Conservation (phyloP, 2,888 invertebrate species). For the Mycalesis mineus region DNA sequence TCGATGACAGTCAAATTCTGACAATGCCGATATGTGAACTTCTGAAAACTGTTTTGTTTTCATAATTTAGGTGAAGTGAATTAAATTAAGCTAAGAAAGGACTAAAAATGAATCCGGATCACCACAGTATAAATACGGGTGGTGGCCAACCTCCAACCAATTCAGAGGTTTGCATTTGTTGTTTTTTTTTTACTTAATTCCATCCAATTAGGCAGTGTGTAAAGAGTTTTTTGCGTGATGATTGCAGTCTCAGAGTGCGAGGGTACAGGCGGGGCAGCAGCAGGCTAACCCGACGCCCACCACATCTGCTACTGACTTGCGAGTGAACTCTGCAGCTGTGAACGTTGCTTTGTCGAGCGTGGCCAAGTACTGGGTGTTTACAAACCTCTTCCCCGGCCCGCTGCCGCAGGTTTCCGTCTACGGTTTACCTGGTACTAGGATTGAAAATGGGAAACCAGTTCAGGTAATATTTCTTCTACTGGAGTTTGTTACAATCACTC, state of each 20-base stretch:
- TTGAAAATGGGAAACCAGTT: conserved; percentile 80
- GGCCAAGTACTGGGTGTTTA: conserved; percentile 90
- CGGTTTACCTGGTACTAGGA: conserved; percentile 79
- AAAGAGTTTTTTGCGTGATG: conserved; percentile 36
- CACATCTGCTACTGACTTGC: conserved; percentile 79
- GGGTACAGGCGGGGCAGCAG: conserved; percentile 56
- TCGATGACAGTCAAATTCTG: conserved; percentile 81
- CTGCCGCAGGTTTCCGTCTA: conserved; percentile 87
- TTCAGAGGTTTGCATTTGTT: conserved; percentile 70
- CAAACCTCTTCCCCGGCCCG: conserved; percentile 87
- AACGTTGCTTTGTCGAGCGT: conserved; percentile 86
- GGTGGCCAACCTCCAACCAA: conserved; percentile 77
- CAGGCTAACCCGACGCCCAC: conserved; percentile 67
- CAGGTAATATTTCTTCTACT: conserved; percentile 61
- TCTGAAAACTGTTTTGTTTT: conserved; percentile 66
- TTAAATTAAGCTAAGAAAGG: conserved; percentile 40
- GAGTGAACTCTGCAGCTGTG: conserved; percentile 81
- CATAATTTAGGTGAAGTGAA: conserved; percentile 53
- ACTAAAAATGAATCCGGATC: conserved; percentile 73
- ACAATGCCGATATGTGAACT: conserved; percentile 71
- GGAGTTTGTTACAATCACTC: not conserved
- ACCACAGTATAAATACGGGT: conserved; percentile 78
- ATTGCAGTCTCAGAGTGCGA: conserved; percentile 63
- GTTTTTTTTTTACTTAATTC: conserved; percentile 28
- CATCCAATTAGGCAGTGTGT: conserved; percentile 14